These are phyloP conservation scores for Podotricha telesiphe DNA, from an alignment of 2,888 invertebrate species.

Conservation along the genomic window DNA sequence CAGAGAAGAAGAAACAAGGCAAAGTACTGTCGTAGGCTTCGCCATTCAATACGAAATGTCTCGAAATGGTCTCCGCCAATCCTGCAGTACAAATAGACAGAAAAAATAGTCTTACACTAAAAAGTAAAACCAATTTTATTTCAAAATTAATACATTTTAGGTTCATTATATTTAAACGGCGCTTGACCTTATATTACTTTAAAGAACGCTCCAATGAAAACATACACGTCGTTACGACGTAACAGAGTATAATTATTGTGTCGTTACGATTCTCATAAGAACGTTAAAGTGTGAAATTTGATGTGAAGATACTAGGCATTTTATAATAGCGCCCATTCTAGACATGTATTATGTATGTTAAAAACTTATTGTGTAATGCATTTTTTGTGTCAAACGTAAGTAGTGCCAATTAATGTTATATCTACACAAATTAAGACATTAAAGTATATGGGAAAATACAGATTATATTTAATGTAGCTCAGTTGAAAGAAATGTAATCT, in stretches of 20 bases:
- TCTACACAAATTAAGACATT: too few species aligned
- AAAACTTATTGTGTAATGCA: background rate
- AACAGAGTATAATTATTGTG: conserved; percentile 15
- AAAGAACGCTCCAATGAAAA: conserved; percentile 5
- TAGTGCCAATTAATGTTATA: background rate
- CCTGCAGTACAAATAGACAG: too few species aligned
- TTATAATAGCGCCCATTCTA: conserved; percentile 7
- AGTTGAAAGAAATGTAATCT: too few species aligned
- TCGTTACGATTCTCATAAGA: conserved; percentile 14
- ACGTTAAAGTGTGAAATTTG: conserved; percentile 8
- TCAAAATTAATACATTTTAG: too few species aligned
- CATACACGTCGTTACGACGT: conserved; percentile 4
- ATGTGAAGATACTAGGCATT: background rate
- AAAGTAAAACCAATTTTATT: too few species aligned
- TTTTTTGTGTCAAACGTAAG: background rate
- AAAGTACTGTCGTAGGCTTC: too few species aligned
- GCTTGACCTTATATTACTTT: background rate
- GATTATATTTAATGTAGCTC: too few species aligned
- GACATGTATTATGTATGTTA: background rate
- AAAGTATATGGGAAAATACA: too few species aligned
- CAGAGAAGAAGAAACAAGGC: too few species aligned
- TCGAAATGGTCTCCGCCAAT: too few species aligned
- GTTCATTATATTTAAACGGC: conserved; percentile 1
- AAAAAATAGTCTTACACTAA: too few species aligned
- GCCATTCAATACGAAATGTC: too few species aligned